Evolutionary conservation across 1,140 invertebrate species (phyloP).

Genomic region (Brachionus plicatilis): DNA sequence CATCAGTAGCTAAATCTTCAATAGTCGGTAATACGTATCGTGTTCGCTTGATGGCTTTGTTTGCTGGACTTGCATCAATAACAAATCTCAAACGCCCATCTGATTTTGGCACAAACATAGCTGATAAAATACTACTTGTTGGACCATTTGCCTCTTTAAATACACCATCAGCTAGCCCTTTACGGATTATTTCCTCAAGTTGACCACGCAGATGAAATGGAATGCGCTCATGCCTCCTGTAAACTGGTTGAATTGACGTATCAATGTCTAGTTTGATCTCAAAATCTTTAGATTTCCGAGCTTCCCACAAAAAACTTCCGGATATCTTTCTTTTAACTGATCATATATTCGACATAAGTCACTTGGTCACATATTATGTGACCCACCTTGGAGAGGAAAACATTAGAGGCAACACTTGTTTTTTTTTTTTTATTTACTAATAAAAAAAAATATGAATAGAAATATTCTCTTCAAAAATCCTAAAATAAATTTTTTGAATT

Average conservation of each 20-base stretch:
- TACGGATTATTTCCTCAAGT: background rate
- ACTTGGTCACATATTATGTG: too few species aligned
- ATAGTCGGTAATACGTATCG: conserved; percentile 42
- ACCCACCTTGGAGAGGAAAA: too few species aligned
- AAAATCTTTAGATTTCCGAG: background rate
- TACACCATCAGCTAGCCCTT: background rate
- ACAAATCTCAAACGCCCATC: conserved; percentile 56
- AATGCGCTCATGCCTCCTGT: background rate
- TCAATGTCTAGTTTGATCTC: background rate
- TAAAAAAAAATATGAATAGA: too few species aligned
- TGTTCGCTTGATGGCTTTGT: conserved; percentile 53
- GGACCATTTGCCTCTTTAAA: background rate
- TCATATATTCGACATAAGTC: too few species aligned
- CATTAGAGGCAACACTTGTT: too few species aligned
- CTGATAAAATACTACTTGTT: conserved; percentile 55
- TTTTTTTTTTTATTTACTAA: too few species aligned
- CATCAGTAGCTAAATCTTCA: conserved; percentile 41
- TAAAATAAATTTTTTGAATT: too few species aligned
- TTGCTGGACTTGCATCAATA: conserved; percentile 58
- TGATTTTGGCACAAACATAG: conserved; percentile 55
- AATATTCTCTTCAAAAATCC: too few species aligned
- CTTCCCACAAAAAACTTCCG: background rate
- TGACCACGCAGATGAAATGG: background rate
- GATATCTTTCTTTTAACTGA: background rate
- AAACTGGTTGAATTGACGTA: background rate